Percentiles rank a stretch among this genome's conserved stretches.
Evolutionary conservation across 2,113 vertebrate genomes (phyloP).

Genomic region (Chloropsis cyanopogon): DNA sequence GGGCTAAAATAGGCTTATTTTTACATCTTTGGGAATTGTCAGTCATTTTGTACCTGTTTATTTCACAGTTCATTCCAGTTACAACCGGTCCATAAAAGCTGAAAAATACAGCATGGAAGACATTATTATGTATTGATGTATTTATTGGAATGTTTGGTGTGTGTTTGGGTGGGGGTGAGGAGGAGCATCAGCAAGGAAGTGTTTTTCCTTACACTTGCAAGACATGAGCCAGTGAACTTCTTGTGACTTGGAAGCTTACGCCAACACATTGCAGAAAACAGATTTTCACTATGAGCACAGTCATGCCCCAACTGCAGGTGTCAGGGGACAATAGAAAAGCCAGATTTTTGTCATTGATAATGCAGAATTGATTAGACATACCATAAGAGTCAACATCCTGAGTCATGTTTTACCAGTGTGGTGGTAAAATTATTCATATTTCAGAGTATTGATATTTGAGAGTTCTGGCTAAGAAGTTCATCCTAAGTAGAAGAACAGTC

Average conservation of each 20-base stretch:
- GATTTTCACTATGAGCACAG: not conserved
- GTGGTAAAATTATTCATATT: not conserved
- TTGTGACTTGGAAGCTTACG: not conserved
- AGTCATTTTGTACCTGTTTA: conserved; percentile 26
- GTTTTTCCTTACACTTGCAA: not conserved
- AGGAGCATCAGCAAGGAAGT: not conserved
- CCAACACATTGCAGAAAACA: not conserved
- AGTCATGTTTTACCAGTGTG: not conserved
- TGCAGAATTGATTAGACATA: not conserved
- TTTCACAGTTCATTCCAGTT: conserved; percentile 31
- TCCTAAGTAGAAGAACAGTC: not conserved
- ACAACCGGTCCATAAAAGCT: not conserved
- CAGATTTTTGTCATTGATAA: not conserved
- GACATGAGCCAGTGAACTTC: not conserved
- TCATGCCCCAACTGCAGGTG: not conserved
- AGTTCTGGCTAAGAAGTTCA: not conserved
- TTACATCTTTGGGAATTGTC: conserved; percentile 1
- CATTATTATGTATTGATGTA: not conserved
- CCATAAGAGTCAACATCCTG: not conserved
- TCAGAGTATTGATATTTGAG: not conserved
- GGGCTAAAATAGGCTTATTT: not conserved
- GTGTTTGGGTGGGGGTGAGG: not conserved
- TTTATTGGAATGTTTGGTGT: not conserved
- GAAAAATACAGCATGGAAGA: not conserved
- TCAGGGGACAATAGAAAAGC: not conserved